Base-by-base conservation (phyloP, 2,888 invertebrate species). In the Polymixis lichenea region DNA sequence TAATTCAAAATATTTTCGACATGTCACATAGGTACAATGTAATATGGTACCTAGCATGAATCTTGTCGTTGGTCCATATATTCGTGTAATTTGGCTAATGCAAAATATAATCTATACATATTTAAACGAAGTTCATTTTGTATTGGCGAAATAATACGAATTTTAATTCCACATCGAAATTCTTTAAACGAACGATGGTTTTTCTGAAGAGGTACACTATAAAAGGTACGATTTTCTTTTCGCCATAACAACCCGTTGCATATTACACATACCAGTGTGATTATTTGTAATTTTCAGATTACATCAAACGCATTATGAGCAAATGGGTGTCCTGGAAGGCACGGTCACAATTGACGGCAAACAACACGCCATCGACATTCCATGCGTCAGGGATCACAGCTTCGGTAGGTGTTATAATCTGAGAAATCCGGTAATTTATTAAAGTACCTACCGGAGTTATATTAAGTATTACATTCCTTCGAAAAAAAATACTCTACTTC, bases 271-370 rank as follows among this genome's bases (percentile, higher is more conserved):
- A n/a, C n/a, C n/a, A n/a, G n/a, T n/a, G n/a, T n/a, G n/a, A n/a
- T n/a, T n/a, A n/a, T n/a, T n/a, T n/a, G n/a, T 60, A 49, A 68
- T 72, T 92, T 95, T 60, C 92, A 98, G 98, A 80, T 94, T 97
- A 55, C 98, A 98, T 91, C 98, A 98, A 94, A 97, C 97, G 0
- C 98, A 98, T 91, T 98, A 98, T 91, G 98, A 98, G 88, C 98
- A 98, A 93, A 97, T 97, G 96, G 98, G 98, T 5, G 93, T 93
- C 62, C 90, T 98, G 2, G 93, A 94, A 70, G 98, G 98, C 9
- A 94, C 92, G 2, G 96, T 97, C 0, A 92, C 91, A 43, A 93
- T 98, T 17, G 96, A 97, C 80, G 97, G 96, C 0, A 93, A 93
- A 80, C 86, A 89, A 68, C 96, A 97, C 77, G 79, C 91, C 5